These are phyloP conservation scores for Paramisgurnus dabryanus DNA, from an alignment of 2,113 vertebrate species.

Conservation along the genomic window DNA sequence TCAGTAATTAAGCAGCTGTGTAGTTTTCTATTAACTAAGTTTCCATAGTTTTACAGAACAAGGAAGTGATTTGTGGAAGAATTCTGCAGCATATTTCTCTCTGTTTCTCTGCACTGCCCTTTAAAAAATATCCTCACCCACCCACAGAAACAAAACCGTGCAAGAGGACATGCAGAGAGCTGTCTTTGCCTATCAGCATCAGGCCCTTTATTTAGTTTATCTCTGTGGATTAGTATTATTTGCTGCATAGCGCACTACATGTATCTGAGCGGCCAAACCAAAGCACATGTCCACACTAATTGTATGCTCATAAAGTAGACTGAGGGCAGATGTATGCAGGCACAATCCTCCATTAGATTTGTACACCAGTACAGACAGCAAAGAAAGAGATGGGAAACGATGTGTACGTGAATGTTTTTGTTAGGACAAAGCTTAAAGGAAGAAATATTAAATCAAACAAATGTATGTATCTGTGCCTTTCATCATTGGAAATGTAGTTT, in stretches of 20 bases:
- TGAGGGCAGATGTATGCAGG: constrained; percentile 42
- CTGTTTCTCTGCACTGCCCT: constrained; percentile 28
- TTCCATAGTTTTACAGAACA: not conserved
- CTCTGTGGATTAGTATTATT: constrained; percentile 42
- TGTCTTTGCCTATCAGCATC: constrained; percentile 27
- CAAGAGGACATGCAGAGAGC: constrained; percentile 10
- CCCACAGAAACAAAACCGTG: constrained; percentile 5
- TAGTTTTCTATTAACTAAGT: not conserved
- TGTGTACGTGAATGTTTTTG: not conserved
- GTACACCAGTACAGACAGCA: not conserved
- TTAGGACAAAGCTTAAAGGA: constrained; percentile 1
- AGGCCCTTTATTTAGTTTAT: constrained; percentile 12
- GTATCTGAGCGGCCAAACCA: constrained; percentile 12
- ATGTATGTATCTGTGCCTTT: no score
- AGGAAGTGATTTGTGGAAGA: not conserved
- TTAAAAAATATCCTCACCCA: constrained; percentile 32
- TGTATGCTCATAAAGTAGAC: not conserved
- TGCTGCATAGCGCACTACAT: constrained; percentile 29
- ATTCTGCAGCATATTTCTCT: constrained; percentile 25
- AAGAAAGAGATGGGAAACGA: not conserved
- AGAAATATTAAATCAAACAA: not conserved
- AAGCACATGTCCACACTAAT: constrained; percentile 40
- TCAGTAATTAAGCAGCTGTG: not conserved
- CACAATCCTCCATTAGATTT: constrained; percentile 42
- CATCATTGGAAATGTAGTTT: no score